These are phyloP conservation scores for Microchrysa polita DNA, from an alignment of 2,888 invertebrate genomes.

Conservation along the genomic window DNA sequence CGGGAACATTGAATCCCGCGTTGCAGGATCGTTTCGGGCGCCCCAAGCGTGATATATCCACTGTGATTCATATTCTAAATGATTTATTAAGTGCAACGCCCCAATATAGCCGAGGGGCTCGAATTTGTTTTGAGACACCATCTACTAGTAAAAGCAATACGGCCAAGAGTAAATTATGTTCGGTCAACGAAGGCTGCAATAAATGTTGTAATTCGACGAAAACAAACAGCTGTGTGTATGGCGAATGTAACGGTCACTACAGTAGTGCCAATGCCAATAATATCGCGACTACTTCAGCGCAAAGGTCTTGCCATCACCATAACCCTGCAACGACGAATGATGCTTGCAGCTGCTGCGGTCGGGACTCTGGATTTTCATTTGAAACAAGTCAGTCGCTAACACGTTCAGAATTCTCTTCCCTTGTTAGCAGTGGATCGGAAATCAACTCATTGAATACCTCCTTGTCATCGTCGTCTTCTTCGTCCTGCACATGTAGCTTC, in stretches of 20 bases:
- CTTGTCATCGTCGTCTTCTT: slow-evolving; percentile 51
- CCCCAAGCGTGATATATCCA: slow-evolving; percentile 92
- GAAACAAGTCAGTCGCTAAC: slow-evolving; percentile 50
- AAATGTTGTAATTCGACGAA: slow-evolving; percentile 54
- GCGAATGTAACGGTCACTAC: slow-evolving; percentile 64
- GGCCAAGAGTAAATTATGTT: slow-evolving; percentile 21
- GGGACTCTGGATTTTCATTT: slow-evolving; percentile 24
- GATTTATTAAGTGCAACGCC: slow-evolving; percentile 90
- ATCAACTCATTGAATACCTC: slow-evolving; percentile 50
- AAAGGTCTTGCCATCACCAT: slow-evolving; percentile 46
- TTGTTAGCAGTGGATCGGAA: slow-evolving; percentile 44
- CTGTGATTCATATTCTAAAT: slow-evolving; percentile 94
- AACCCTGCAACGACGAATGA: slow-evolving; percentile 1
- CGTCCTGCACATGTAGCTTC: slow-evolving; percentile 58
- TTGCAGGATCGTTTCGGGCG: slow-evolving; percentile 91
- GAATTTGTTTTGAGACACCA: slow-evolving; percentile 66
- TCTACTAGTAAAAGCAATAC: slow-evolving; percentile 54
- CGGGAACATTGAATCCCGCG: slow-evolving; percentile 92
- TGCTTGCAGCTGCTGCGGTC: slow-evolving; percentile 16
- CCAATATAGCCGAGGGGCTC: slow-evolving; percentile 69
- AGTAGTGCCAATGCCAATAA: slow-evolving; percentile 54
- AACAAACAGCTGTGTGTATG: slow-evolving; percentile 62
- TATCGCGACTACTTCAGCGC: slow-evolving; percentile 41
- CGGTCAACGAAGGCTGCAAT: slow-evolving; percentile 51
- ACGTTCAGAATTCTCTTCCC: slow-evolving; percentile 33